Conservation (phyloP, 2,113 vertebrate species). For the Thalassarche chlororhynchos region DNA sequence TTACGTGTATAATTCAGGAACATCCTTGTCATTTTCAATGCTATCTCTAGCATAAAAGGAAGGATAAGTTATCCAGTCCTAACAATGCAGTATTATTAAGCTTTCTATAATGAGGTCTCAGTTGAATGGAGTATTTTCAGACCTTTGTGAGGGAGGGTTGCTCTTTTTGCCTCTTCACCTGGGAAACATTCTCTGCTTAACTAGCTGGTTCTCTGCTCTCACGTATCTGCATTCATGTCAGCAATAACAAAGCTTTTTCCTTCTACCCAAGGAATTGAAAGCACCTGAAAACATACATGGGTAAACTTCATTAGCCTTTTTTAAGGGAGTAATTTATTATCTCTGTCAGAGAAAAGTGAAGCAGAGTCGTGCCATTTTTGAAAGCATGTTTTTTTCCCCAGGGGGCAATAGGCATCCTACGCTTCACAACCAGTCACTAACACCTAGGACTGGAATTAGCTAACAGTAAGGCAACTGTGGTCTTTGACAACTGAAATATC, state of each 20-base stretch:
- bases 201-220: background rate
- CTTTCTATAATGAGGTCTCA: background rate
- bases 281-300: background rate
- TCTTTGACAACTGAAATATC: background rate
- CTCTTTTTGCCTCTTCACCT: background rate
- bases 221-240: background rate
- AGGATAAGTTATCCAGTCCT: background rate
- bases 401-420: background rate
- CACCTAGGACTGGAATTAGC: background rate
- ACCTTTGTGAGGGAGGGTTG: background rate
- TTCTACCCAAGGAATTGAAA: background rate
- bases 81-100: background rate
- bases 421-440: background rate
- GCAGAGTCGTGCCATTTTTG: background rate
- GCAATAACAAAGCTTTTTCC: background rate
- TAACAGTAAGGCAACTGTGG: background rate
- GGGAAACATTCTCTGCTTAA: background rate
- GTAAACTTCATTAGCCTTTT: background rate
- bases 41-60: background rate
- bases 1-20: background rate
- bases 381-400: background rate
- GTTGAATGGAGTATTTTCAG: background rate
- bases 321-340: background rate
- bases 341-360: background rate
- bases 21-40: background rate